Percentiles rank a stretch among this genome's conserved stretches.
Conservation (phyloP, 2,113 vertebrate genomes). For the Pandion haliaetus region DNA sequence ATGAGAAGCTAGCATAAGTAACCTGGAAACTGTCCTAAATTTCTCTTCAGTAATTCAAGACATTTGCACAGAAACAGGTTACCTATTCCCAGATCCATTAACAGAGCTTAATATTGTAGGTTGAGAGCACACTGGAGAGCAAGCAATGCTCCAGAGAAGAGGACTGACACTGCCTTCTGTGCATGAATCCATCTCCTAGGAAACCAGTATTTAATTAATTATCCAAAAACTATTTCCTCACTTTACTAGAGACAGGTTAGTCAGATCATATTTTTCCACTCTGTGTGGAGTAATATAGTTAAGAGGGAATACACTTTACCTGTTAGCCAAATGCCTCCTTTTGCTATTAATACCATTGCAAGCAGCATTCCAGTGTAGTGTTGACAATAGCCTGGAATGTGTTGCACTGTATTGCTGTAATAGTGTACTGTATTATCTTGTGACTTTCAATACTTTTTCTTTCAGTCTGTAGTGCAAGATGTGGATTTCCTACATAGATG, state of each 20-base stretch:
- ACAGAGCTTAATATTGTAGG: background rate
- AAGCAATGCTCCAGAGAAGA: background rate
- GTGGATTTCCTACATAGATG: background rate
- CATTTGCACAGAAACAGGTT: background rate
- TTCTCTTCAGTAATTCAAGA: background rate
- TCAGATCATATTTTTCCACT: background rate
- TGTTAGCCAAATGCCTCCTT: background rate
- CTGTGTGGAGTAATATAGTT: background rate
- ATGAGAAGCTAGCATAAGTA: background rate
- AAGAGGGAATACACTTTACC: background rate
- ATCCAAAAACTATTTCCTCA: background rate
- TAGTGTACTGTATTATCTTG: background rate
- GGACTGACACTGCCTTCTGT: background rate
- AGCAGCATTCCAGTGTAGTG: background rate
- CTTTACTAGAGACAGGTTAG: background rate
- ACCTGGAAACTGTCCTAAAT: background rate
- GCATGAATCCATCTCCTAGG: background rate
- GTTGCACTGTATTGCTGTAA: background rate
- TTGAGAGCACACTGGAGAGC: background rate
- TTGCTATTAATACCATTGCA: background rate
- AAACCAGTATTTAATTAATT: slow-evolving; percentile 4
- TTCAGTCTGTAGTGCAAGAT: background rate
- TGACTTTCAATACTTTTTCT: background rate
- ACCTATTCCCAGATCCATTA: background rate
- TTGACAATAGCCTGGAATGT: background rate